Conservation (phyloP, 2,113 vertebrate species). For the Perca schrenkii region DNA sequence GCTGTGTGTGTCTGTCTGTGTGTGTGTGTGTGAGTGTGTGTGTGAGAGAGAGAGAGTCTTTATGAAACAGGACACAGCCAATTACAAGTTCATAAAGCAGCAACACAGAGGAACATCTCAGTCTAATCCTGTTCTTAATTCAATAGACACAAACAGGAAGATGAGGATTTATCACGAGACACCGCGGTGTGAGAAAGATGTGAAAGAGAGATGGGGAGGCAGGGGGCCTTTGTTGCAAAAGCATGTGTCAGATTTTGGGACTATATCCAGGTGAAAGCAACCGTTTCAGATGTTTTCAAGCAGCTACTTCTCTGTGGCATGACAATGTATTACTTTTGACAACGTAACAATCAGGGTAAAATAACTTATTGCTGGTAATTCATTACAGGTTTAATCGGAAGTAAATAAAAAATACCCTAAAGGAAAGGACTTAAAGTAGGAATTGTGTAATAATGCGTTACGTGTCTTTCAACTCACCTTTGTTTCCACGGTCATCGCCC, state of each 20-base stretch:
- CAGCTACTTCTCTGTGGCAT: not conserved
- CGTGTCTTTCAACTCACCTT: constrained; percentile 86
- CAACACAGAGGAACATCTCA: constrained; percentile 22
- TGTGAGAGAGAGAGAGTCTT: not conserved
- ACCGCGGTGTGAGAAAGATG: constrained; percentile 11
- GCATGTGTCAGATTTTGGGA: not conserved
- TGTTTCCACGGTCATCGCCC: constrained; percentile 97
- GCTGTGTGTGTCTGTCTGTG: not conserved
- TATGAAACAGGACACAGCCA: constrained; percentile 62
- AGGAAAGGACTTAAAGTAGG: not conserved
- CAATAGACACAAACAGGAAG: constrained; percentile 68
- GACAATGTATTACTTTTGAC: no score
- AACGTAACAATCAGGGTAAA: not conserved
- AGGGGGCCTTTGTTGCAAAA: not conserved
- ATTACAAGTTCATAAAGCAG: constrained; percentile 71
- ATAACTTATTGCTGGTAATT: no score
- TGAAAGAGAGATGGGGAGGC: not conserved
- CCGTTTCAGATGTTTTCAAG: not conserved
- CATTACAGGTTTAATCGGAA: no score
- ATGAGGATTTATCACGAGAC: constrained; percentile 22
- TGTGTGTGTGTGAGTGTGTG: not conserved
- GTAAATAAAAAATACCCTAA: not conserved
- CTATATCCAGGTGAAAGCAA: not conserved
- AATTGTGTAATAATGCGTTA: not conserved
- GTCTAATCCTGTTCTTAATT: constrained; percentile 67